Percentiles rank a stretch among this genome's conserved stretches.
These are phyloP conservation scores for Crioceris asparagi DNA, from an alignment of 2,888 invertebrate genomes.

Conservation along the genomic window DNA sequence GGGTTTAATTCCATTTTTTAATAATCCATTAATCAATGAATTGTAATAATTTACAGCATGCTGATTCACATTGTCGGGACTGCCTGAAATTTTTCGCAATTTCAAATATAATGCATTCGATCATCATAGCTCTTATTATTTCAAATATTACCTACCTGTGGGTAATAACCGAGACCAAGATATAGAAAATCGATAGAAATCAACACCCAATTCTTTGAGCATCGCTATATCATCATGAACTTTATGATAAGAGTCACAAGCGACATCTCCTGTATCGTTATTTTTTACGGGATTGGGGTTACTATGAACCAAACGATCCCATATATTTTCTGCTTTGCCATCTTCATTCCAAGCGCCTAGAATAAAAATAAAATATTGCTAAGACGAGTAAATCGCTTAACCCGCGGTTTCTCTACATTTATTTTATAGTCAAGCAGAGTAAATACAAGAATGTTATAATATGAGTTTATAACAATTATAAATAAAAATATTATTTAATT, in stretches of 20 bases:
- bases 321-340: constrained; percentile 54
- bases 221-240: constrained; percentile 49
- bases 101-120: too few species aligned
- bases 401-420: too few species aligned
- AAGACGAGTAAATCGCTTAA: too few species aligned
- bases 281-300: constrained; percentile 43
- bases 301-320: constrained; percentile 53
- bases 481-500: too few species aligned
- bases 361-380: too few species aligned
- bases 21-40: constrained; percentile 58
- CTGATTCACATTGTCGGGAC: constrained; percentile 51
- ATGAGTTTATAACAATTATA: too few species aligned
- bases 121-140: background rate
- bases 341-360: too few species aligned
- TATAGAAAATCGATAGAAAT: constrained; percentile 5
- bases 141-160: constrained; percentile 23
- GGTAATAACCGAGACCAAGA: constrained; percentile 39
- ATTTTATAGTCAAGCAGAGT: too few species aligned
- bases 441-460: too few species aligned
- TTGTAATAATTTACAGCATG: constrained; percentile 66
- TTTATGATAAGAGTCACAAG: constrained; percentile 55
- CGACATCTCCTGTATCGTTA: constrained; percentile 45
- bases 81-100: constrained; percentile 41
- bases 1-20: constrained; percentile 42
- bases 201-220: constrained; percentile 44